Percentiles rank a stretch among this genome's conserved stretches.
Conservation (phyloP, 2,888 invertebrate species). For the Leuctra nigra region DNA sequence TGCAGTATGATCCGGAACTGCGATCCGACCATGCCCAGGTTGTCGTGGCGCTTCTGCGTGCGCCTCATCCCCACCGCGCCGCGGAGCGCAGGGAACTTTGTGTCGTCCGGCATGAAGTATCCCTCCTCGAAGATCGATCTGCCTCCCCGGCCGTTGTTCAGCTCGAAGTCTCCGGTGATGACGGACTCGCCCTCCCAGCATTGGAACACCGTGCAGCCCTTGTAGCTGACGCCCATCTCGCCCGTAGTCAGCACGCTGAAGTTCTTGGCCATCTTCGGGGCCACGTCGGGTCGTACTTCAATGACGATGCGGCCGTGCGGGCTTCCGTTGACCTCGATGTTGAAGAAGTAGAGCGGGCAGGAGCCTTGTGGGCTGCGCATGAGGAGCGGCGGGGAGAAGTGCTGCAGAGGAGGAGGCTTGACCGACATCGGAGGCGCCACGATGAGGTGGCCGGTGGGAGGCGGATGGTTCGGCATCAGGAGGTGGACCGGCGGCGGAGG, state of each 20-base stretch:
- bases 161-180: slow-evolving; percentile 68
- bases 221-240: slow-evolving; percentile 68
- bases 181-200: slow-evolving; percentile 79
- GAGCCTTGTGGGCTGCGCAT: slow-evolving; percentile 47
- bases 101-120: slow-evolving; percentile 75
- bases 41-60: slow-evolving; percentile 72
- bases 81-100: slow-evolving; percentile 64
- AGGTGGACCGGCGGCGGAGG: slow-evolving; percentile 36
- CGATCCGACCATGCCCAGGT: slow-evolving; percentile 74
- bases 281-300: slow-evolving; percentile 68
- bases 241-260: slow-evolving; percentile 65
- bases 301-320: slow-evolving; percentile 66
- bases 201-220: slow-evolving; percentile 73
- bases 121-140: slow-evolving; percentile 68
- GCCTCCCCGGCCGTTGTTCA: slow-evolving; percentile 74
- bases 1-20: slow-evolving; percentile 76
- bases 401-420: slow-evolving; percentile 24
- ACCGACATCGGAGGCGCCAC: slow-evolving; percentile 18
- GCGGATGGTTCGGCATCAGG: slow-evolving; percentile 38
- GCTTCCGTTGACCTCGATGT: slow-evolving; percentile 65
- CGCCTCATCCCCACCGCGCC: slow-evolving; percentile 78
- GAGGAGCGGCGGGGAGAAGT: slow-evolving; percentile 41
- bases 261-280: slow-evolving; percentile 76
- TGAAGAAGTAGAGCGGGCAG: slow-evolving; percentile 68
- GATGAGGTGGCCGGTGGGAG: slow-evolving; percentile 19